A percentile compares a stretch with the other conserved stretches of the same genome.
These are phyloP conservation scores for Cotesia vestalis DNA, from an alignment of 1,140 invertebrate species.

Conservation along the genomic window DNA sequence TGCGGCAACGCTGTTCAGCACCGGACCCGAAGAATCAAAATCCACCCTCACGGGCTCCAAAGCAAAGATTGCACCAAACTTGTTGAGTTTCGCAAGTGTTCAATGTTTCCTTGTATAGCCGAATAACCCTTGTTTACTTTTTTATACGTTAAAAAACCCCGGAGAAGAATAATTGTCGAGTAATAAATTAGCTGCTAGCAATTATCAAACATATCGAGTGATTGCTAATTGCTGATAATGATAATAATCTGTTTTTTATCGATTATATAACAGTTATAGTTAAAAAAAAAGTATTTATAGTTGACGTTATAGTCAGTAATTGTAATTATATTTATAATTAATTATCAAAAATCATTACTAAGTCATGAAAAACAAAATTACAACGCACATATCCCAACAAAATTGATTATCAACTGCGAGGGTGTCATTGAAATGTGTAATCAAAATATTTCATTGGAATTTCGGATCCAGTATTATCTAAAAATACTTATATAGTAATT, in stretches of 20 bases:
- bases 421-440: background rate
- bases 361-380: background rate
- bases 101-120: constrained; percentile 19
- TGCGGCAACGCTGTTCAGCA: constrained; percentile 68
- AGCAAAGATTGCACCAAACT: constrained; percentile 52
- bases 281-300: constrained; percentile 4
- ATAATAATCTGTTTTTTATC: too few relatives aligned
- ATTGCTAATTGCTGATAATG: background rate
- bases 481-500: background rate
- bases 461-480: constrained; percentile 30
- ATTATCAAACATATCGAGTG: too few relatives aligned
- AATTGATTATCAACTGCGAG: constrained; percentile 5
- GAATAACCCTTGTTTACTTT: background rate
- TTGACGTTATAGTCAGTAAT: background rate
- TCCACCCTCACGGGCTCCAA: constrained; percentile 48
- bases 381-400: background rate
- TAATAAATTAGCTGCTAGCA: too few relatives aligned
- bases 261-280: too few relatives aligned
- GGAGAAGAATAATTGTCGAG: background rate
- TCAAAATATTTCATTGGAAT: constrained; percentile 5
- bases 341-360: background rate
- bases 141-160: background rate
- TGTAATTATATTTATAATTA: background rate
- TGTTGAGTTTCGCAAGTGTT: constrained; percentile 53
- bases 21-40: constrained; percentile 61